Percentiles rank a stretch among this genome's conserved stretches.
phyloP scores from a whole-genome alignment of 2,888 invertebrate genomes.

The Crossocerus cetratus region DNA sequence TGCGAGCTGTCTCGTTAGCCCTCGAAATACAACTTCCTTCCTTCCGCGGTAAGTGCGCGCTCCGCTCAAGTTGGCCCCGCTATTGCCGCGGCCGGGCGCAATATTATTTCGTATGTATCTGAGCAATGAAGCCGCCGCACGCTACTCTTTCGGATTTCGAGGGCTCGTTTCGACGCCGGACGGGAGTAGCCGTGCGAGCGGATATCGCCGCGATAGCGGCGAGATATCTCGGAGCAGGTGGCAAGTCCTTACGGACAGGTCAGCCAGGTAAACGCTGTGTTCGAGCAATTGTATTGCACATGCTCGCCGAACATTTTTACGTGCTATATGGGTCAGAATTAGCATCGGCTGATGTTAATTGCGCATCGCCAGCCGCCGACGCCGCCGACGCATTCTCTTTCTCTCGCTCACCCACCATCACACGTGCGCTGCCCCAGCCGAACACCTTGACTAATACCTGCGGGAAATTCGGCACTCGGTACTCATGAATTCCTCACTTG shows the following conservation, averaged over 20 bases:
- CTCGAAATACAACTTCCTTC: slow-evolving; percentile 56
- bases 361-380: slow-evolving; percentile 49
- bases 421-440: slow-evolving; percentile 33
- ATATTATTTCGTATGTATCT: too few species aligned
- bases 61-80: too few species aligned
- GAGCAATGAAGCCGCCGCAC: slow-evolving; percentile 4
- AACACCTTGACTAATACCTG: slow-evolving; percentile 26
- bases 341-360: slow-evolving; percentile 70
- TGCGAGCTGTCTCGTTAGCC: slow-evolving; percentile 35
- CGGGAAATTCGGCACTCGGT: too few species aligned
- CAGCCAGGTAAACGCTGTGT: slow-evolving; percentile 52
- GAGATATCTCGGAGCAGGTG: slow-evolving; percentile 59
- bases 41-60: slow-evolving; percentile 5
- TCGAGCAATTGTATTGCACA: slow-evolving; percentile 64
- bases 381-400: slow-evolving; percentile 2
- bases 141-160: slow-evolving; percentile 55
- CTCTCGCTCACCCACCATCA: slow-evolving; percentile 30
- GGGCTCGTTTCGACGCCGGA: slow-evolving; percentile 12
- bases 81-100: too few species aligned
- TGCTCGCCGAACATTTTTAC: slow-evolving; percentile 66
- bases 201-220: slow-evolving; percentile 49
- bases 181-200: slow-evolving; percentile 35
- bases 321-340: slow-evolving; percentile 71
- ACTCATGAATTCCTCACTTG: too few species aligned
- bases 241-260: slow-evolving; percentile 40